Percentiles rank a stretch among this genome's conserved stretches.
These are phyloP conservation scores for Amblyjoppa proteus DNA, from an alignment of 2,888 invertebrate species.

Conservation along the genomic window DNA sequence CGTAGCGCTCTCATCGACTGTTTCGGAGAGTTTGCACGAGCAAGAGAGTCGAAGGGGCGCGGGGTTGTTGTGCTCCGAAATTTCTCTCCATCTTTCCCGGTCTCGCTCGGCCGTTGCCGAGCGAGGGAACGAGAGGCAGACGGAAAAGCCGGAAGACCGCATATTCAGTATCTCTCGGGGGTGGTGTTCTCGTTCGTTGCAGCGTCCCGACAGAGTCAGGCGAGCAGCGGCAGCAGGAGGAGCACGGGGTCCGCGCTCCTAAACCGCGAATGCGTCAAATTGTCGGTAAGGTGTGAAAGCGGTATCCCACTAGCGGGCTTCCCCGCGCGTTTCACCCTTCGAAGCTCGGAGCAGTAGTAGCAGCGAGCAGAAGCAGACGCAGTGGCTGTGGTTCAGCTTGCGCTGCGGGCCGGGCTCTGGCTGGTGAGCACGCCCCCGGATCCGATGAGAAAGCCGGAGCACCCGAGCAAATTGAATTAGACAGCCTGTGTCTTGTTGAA, in stretches of 20 bases:
- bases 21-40: background rate
- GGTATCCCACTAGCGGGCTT: constrained; percentile 55
- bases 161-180: constrained; percentile 60
- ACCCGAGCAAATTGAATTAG: constrained; percentile 76
- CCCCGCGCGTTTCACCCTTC: constrained; percentile 18
- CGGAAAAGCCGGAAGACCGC: constrained; percentile 51
- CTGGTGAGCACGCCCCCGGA: constrained; percentile 30
- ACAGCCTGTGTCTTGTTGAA: constrained; percentile 76
- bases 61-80: background rate
- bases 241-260: constrained; percentile 37
- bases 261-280: constrained; percentile 71
- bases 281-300: constrained; percentile 73
- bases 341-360: constrained; percentile 1
- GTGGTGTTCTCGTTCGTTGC: constrained; percentile 46
- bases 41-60: background rate
- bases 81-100: background rate
- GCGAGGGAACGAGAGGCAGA: constrained; percentile 18
- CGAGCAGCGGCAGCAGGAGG: constrained; percentile 16
- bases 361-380: constrained; percentile 53
- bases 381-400: constrained; percentile 27
- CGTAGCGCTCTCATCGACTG: background rate
- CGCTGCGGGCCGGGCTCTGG: constrained; percentile 19
- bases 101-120: background rate
- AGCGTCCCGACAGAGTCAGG: constrained; percentile 28
- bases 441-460: constrained; percentile 71